Percentiles rank a stretch among this genome's conserved stretches.
phyloP scores from a whole-genome alignment of 2,888 invertebrate genomes.

The Drosophila nr. medialis region DNA sequence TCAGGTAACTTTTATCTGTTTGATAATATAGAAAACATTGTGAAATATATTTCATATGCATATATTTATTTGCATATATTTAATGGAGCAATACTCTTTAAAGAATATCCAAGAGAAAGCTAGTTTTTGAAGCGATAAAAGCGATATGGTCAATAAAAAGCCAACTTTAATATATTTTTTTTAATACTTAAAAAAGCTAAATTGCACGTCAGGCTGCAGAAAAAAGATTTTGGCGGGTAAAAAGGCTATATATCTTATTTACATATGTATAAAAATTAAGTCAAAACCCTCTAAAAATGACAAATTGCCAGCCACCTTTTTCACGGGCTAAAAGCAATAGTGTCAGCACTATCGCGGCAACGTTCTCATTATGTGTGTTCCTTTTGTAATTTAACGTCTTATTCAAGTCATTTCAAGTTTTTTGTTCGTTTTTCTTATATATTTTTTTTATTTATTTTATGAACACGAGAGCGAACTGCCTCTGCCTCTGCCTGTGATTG shows the following conservation, averaged over 20 bases:
- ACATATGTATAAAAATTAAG: not conserved
- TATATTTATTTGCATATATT: not conserved
- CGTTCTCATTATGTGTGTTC: slow-evolving; percentile 58
- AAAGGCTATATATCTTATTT: too few species aligned
- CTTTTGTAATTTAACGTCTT: slow-evolving; percentile 78
- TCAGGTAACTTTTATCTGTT: not conserved
- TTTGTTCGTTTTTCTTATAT: slow-evolving; percentile 32
- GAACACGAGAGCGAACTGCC: slow-evolving; percentile 7
- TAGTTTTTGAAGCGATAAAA: not conserved
- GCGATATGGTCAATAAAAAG: not conserved
- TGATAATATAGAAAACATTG: not conserved
- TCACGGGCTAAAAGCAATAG: slow-evolving; percentile 38
- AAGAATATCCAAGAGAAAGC: not conserved
- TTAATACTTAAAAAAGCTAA: not conserved
- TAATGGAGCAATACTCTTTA: not conserved
- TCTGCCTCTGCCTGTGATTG: slow-evolving; percentile 5
- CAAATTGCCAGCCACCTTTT: not conserved
- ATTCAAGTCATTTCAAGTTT: slow-evolving; percentile 67
- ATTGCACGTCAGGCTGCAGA: not conserved
- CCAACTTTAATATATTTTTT: too few species aligned
- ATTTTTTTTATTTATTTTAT: slow-evolving; percentile 2
- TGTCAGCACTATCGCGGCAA: slow-evolving; percentile 33
- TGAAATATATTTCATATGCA: not conserved
- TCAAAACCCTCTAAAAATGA: not conserved
- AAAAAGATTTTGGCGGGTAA: not conserved